Conservation (phyloP, 2,888 invertebrate species). For the Micoletzkya japonica region DNA sequence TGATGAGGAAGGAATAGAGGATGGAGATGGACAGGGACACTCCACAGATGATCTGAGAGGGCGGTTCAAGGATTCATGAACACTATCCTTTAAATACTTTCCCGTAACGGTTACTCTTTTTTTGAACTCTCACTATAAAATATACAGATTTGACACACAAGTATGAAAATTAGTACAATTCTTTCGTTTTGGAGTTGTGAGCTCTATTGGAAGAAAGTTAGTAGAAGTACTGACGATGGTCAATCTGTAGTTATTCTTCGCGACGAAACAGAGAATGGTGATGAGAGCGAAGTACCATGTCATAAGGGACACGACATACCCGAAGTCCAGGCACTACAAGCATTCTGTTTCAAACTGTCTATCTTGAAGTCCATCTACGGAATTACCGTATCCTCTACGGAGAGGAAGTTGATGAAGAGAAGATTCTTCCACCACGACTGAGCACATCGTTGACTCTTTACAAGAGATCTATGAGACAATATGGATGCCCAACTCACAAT, state of each 20-base stretch:
- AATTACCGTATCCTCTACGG: slow-evolving; percentile 50
- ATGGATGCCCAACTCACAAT: slow-evolving; percentile 22
- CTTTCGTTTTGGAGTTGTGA: too few relatives aligned
- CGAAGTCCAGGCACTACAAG: slow-evolving; percentile 57
- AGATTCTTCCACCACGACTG: slow-evolving; percentile 61
- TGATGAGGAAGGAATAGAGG: slow-evolving; percentile 33
- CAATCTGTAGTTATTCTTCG: slow-evolving; percentile 20
- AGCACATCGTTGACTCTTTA: slow-evolving; percentile 62
- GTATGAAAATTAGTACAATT: neutral
- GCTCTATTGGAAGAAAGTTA: neutral
- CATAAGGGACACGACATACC: slow-evolving; percentile 57
- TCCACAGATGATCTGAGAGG: slow-evolving; percentile 31
- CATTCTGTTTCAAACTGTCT: neutral
- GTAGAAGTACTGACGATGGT: neutral
- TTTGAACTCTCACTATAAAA: too few relatives aligned
- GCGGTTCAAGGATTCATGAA: neutral
- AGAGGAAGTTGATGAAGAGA: slow-evolving; percentile 60
- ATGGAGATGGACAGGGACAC: slow-evolving; percentile 30
- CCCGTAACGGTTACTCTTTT: too few relatives aligned
- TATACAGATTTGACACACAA: neutral
- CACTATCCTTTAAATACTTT: too few relatives aligned
- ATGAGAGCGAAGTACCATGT: slow-evolving; percentile 55
- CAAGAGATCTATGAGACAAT: neutral
- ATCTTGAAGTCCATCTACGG: neutral
- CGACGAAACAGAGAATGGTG: slow-evolving; percentile 41